These are phyloP conservation scores for Prionace glauca DNA, from an alignment of 2,797 vertebrate genomes.

Conservation along the genomic window DNA sequence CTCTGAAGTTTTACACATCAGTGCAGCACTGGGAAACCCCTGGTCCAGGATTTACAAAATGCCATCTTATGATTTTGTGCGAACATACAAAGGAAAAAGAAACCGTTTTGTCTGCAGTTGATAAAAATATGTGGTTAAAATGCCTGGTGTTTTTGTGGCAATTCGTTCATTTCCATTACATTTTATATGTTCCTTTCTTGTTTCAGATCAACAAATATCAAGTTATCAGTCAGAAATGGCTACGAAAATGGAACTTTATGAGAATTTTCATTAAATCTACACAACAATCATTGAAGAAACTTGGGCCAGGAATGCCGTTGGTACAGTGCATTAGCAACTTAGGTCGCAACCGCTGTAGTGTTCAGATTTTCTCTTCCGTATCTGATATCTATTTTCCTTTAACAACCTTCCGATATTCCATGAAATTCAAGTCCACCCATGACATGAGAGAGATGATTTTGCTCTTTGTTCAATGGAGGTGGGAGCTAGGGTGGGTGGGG, in stretches of 20 bases:
- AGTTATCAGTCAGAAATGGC: not conserved
- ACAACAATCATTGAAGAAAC: not conserved
- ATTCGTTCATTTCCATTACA: not conserved
- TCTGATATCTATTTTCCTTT: not conserved
- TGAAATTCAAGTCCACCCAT: not conserved
- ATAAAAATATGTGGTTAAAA: not conserved
- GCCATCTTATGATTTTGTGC: not conserved
- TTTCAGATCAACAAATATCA: not conserved
- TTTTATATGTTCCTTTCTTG: not conserved
- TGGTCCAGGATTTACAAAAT: not conserved
- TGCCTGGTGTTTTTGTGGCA: not conserved
- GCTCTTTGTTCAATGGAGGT: not conserved
- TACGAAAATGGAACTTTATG: not conserved
- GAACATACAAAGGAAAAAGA: not conserved
- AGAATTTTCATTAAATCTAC: not conserved
- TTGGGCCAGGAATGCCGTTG: not conserved
- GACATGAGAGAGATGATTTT: not conserved
- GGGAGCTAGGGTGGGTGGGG: too few relatives aligned
- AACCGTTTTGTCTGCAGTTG: not conserved
- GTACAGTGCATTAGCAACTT: not conserved
- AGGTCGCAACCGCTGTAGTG: not conserved
- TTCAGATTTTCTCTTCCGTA: not conserved
- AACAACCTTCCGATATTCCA: too few relatives aligned
- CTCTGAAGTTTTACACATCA: not conserved
- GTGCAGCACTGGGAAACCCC: not conserved